These are phyloP conservation scores for Tympanoctomys barrerae DNA, from an alignment of 2,797 vertebrate species.

Conservation along the genomic window DNA sequence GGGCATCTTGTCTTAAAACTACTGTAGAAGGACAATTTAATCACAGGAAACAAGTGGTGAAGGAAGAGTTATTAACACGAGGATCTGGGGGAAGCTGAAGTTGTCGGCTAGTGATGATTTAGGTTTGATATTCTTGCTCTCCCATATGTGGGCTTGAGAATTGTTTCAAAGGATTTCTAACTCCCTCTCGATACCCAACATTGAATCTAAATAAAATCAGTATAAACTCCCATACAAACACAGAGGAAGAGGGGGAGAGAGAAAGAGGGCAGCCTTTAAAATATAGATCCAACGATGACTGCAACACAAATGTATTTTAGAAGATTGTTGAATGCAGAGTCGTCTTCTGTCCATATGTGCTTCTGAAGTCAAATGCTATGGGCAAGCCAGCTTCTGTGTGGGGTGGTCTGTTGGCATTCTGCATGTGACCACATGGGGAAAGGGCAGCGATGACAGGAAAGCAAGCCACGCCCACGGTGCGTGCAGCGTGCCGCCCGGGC, in stretches of 20 bases:
- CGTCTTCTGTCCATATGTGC: constrained; percentile 4
- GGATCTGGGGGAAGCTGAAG: not conserved
- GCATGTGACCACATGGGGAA: not conserved
- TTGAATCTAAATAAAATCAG: not conserved
- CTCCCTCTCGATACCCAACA: not conserved
- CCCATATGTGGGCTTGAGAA: not conserved
- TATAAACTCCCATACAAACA: not conserved
- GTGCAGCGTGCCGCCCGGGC: rapidly evolving
- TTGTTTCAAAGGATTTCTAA: not conserved
- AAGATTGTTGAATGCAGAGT: not conserved
- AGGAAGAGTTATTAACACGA: not conserved
- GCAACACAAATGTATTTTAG: constrained; percentile 32
- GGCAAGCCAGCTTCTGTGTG: not conserved
- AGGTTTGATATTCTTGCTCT: not conserved
- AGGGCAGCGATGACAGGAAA: not conserved
- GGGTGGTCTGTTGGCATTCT: not conserved
- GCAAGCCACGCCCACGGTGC: not conserved
- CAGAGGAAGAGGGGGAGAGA: not conserved
- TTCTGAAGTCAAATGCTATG: not conserved
- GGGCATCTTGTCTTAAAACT: not conserved
- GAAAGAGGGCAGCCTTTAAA: not conserved
- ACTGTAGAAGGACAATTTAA: not conserved
- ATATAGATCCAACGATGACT: not conserved
- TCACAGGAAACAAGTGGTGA: not conserved
- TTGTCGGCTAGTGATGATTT: not conserved